Conservation (phyloP, 2,113 vertebrate species). For the Clarias magur region DNA sequence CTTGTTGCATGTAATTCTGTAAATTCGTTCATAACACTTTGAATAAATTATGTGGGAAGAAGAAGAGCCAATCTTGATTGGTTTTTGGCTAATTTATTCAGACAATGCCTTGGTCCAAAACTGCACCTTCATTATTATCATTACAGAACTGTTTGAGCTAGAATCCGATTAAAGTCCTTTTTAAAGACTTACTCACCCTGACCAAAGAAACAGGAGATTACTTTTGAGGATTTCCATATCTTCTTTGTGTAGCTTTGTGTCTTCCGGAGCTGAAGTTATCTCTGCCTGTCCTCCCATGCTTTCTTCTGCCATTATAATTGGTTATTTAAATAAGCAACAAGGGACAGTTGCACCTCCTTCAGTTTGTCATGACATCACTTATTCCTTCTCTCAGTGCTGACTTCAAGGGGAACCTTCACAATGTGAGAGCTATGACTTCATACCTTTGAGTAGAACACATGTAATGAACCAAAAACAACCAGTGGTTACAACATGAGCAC, state of each 20-base stretch:
- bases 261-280: slow-evolving; percentile 2
- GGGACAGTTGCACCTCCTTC: slow-evolving; percentile 16
- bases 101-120: not conserved
- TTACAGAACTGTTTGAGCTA: not conserved
- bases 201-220: slow-evolving; percentile 3
- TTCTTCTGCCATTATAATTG: not conserved
- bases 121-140: not conserved
- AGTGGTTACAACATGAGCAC: slow-evolving; percentile 23
- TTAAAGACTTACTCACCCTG: not conserved
- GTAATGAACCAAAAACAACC: not conserved
- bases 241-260: slow-evolving; percentile 8
- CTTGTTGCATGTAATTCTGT: not conserved
- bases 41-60: not conserved
- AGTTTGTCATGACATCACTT: slow-evolving; percentile 22
- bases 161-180: not conserved
- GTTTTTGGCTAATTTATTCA: slow-evolving; percentile 10
- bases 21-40: not conserved
- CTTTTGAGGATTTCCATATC: slow-evolving; percentile 16
- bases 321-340: not conserved
- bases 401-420: slow-evolving; percentile 19
- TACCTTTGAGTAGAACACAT: slow-evolving; percentile 32
- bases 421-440: not conserved
- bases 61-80: not conserved
- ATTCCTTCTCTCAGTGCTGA: not conserved
- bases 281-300: not conserved